phyloP scores from a whole-genome alignment of 2,888 invertebrate genomes.

The Melanophora roralis region DNA sequence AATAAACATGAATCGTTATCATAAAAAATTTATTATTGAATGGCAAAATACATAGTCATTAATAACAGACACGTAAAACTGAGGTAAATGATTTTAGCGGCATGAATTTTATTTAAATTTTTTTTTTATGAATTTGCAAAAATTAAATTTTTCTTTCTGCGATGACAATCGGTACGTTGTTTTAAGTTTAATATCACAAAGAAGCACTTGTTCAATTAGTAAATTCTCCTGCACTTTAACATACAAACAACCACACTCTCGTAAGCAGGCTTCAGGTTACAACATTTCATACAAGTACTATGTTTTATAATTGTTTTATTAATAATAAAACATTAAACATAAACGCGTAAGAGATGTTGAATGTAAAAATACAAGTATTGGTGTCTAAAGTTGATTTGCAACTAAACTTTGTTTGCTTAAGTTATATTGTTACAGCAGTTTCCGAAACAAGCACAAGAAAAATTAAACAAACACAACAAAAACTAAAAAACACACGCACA shows the following conservation, averaged over 20 bases:
- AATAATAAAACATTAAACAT: constrained; percentile 12
- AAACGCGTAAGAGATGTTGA: constrained; percentile 29
- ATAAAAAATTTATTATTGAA: constrained; percentile 12
- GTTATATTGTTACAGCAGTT: constrained; percentile 19
- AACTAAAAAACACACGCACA: neutral
- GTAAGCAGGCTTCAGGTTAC: neutral
- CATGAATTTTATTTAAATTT: no score
- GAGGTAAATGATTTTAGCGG: neutral
- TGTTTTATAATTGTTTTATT: neutral
- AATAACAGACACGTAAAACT: constrained; percentile 1
- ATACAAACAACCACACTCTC: neutral
- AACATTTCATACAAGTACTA: neutral
- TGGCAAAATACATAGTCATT: neutral
- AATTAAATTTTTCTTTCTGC: no score
- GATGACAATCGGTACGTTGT: no score
- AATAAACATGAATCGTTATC: neutral
- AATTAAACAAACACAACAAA: neutral
- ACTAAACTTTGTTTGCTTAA: constrained; percentile 51
- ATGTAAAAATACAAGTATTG: constrained; percentile 46
- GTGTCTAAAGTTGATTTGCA: constrained; percentile 57
- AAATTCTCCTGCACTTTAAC: no score
- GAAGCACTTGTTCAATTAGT: no score
- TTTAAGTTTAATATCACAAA: no score
- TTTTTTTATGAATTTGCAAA: no score
- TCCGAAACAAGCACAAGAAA: no score